These are phyloP conservation scores for Cosmopolites sordidus DNA, from an alignment of 2,888 invertebrate genomes.

Conservation along the genomic window DNA sequence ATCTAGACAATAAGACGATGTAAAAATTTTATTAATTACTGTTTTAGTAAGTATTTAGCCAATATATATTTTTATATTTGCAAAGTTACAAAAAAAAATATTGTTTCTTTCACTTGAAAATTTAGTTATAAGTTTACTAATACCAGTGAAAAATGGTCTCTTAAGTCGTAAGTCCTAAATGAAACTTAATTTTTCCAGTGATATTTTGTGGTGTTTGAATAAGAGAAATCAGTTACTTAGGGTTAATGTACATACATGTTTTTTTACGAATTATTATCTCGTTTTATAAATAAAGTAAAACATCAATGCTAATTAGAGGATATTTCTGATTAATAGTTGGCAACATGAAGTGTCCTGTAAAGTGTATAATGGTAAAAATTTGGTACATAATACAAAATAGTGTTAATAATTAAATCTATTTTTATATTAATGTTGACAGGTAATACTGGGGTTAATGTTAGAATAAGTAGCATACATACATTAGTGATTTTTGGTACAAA, in stretches of 20 bases:
- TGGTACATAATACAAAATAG: conserved; percentile 17
- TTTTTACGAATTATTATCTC: conserved; percentile 13
- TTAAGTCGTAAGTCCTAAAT: conserved; percentile 14
- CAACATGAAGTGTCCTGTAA: conserved; percentile 7
- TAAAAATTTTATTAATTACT: not conserved
- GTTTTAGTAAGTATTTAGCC: not conserved
- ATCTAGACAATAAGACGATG: not conserved
- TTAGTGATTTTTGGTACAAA: conserved; percentile 25
- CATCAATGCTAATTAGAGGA: not conserved
- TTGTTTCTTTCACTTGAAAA: not conserved
- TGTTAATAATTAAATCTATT: conserved; percentile 28
- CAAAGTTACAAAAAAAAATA: not conserved
- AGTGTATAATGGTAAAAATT: conserved; percentile 12
- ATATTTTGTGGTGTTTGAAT: conserved; percentile 23
- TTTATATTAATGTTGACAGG: conserved; percentile 28
- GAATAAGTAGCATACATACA: conserved; percentile 17
- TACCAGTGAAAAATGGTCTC: conserved; percentile 12
- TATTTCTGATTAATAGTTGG: conserved; percentile 6
- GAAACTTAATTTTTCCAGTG: conserved; percentile 21
- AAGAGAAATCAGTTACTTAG: conserved; percentile 14
- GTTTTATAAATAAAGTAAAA: conserved; percentile 5
- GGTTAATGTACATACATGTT: conserved; percentile 11
- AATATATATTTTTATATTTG: not conserved
- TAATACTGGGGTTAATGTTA: conserved; percentile 24
- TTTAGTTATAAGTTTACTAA: conserved; percentile 6